These are phyloP conservation scores for Pristionchus mayeri DNA, from an alignment of 2,888 invertebrate species.

Conservation along the genomic window DNA sequence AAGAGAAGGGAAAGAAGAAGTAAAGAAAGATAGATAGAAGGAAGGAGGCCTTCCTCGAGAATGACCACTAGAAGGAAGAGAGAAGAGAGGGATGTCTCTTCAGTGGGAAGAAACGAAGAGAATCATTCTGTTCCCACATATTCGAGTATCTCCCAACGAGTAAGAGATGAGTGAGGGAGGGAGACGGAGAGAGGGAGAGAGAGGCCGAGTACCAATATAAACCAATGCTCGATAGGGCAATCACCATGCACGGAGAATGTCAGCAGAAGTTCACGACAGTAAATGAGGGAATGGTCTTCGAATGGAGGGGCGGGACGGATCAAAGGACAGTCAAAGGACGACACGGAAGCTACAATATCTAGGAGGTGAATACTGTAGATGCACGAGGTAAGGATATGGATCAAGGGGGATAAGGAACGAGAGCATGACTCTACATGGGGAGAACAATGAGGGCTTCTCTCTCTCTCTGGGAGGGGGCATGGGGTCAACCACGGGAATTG, in stretches of 20 bases:
- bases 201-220: not conserved
- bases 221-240: not conserved
- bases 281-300: not conserved
- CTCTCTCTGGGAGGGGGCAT: not conserved
- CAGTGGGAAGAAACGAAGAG: not conserved
- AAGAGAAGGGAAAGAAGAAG: slow-evolving; percentile 17
- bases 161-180: not conserved
- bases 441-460: slow-evolving; percentile 3
- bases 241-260: not conserved
- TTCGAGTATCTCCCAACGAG: slow-evolving; percentile 14
- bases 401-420: not conserved
- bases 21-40: slow-evolving; percentile 20
- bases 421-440: not conserved
- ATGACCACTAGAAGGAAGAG: not conserved
- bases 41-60: not conserved
- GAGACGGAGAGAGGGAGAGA: not conserved
- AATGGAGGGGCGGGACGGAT: slow-evolving; percentile 19
- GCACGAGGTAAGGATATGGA: not conserved
- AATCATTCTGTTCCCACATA: slow-evolving; percentile 40
- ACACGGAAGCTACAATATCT: not conserved
- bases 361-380: not conserved
- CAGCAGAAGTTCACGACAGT: not conserved
- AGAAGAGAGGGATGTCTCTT: not conserved
- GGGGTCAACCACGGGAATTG: slow-evolving; percentile 2
- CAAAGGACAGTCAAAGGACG: not conserved